Evolutionary conservation across 2,888 invertebrate species (phyloP), one percentile per base, ranked within the genome.

Genomic region (Stenotaenia linearis): DNA sequence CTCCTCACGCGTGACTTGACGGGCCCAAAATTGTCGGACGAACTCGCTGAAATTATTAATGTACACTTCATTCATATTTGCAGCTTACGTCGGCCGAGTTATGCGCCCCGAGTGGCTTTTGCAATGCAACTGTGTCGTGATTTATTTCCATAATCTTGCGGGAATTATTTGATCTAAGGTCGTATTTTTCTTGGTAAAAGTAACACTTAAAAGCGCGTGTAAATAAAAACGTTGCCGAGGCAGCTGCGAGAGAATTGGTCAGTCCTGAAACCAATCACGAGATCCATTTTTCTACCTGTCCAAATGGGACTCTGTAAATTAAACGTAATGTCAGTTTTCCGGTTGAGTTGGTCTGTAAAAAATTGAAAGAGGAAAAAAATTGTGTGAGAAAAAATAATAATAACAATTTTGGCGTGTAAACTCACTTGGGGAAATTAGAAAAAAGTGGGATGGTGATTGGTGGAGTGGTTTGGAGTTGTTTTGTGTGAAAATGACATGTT

Each of bases 201-300:
- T 69, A 25, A 18, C 50, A 15, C n/a, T n/a, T 50, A 50, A 18
- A 50, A 50, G 1, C 7, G 1, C n/a, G 25, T 69, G 69, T 25
- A 69, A 69, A 69, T 69, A 69, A 69, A 69, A 50, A 18, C 7
- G 18, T 50, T 69, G 25, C 28, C 69, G 6, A 10, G 69, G 69
- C 23, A 69, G 25, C 23, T 12, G 0, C 3, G 10, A 10, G 25
- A n/a, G 15, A 25, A 69, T 69, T 69, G 69, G 69, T 69, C 69
- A 69, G 28, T 28, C 28, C 25, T 12, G n/a, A 69, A 69, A 69
- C 25, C 69, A 69, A 69, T 69, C 69, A 69, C 28, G 10, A 28
- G 28, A 69, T 28, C 69, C 69, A 69, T 69, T 69, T 69, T 25
- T 69, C 69, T 69, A 69, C 69, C 69, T 69, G 69, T 69, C 69